phyloP scores from a whole-genome alignment of 2,888 invertebrate genomes.

The Pristionchus mayeri region DNA sequence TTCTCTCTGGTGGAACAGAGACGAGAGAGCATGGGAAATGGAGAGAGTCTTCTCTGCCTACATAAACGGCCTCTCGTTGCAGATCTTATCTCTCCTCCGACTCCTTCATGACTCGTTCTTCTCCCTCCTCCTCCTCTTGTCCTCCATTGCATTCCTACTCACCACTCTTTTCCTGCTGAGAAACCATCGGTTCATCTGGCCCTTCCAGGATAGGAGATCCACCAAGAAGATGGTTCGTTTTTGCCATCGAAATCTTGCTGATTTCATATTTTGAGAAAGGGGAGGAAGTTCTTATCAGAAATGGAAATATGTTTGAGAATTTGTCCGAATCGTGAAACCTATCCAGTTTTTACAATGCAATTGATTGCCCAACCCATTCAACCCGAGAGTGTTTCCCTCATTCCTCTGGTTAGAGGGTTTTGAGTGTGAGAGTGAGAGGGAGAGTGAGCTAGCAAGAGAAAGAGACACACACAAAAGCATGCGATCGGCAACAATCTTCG shows the following conservation, averaged over 20 bases:
- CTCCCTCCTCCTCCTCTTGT: background rate
- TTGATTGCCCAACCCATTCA: too few relatives aligned
- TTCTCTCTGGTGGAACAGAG: background rate
- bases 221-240: constrained; percentile 26
- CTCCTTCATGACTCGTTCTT: background rate
- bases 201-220: background rate
- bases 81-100: constrained; percentile 34
- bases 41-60: background rate
- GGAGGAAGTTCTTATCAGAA: too few relatives aligned
- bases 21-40: background rate
- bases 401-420: too few relatives aligned
- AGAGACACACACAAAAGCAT: background rate
- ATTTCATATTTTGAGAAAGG: too few relatives aligned
- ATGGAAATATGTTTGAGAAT: too few relatives aligned
- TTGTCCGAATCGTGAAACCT: too few relatives aligned
- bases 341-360: too few relatives aligned
- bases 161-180: background rate
- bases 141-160: constrained; percentile 17
- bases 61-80: background rate
- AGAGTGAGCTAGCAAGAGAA: background rate
- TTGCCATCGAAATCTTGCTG: too few relatives aligned
- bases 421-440: background rate
- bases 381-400: too few relatives aligned
- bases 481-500: constrained; percentile 5
- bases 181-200: constrained; percentile 41